phyloP scores from a whole-genome alignment of 2,113 vertebrate species.

The Gopherus flavomarginatus region DNA sequence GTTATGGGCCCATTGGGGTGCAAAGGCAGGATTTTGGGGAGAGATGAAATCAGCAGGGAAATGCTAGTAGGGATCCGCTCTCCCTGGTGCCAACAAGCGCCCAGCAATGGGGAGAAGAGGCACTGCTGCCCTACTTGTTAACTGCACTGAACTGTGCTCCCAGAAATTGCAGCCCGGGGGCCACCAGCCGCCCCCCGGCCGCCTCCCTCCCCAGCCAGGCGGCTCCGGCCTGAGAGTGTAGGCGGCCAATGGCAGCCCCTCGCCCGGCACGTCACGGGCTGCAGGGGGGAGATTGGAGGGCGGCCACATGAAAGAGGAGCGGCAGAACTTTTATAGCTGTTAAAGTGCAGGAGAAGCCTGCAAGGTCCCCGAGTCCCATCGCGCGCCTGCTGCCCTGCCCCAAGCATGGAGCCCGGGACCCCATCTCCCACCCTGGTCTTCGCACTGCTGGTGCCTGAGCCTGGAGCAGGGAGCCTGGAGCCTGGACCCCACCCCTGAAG shows the following conservation, averaged over 20 bases:
- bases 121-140: constrained; percentile 82
- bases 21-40: neutral
- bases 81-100: constrained; percentile 42
- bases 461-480: no score
- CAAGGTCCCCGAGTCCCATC: neutral
- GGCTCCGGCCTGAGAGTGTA: neutral
- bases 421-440: neutral
- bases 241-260: constrained; percentile 72
- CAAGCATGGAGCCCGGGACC: neutral
- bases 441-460: neutral
- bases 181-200: neutral
- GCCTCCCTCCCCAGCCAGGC: neutral
- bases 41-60: neutral
- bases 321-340: constrained; percentile 62
- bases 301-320: constrained; percentile 71
- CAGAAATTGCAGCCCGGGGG: constrained; percentile 77
- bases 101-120: constrained; percentile 77
- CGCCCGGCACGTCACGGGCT: constrained; percentile 64
- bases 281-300: constrained; percentile 71
- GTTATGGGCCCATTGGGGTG: neutral
- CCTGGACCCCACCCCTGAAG: neutral
- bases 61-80: neutral
- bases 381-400: neutral
- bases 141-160: constrained; percentile 70
- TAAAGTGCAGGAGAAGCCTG: neutral